Percentiles rank a stretch among this genome's conserved stretches.
Conservation (phyloP, 2,113 vertebrate species). For the Prinia subflava region DNA sequence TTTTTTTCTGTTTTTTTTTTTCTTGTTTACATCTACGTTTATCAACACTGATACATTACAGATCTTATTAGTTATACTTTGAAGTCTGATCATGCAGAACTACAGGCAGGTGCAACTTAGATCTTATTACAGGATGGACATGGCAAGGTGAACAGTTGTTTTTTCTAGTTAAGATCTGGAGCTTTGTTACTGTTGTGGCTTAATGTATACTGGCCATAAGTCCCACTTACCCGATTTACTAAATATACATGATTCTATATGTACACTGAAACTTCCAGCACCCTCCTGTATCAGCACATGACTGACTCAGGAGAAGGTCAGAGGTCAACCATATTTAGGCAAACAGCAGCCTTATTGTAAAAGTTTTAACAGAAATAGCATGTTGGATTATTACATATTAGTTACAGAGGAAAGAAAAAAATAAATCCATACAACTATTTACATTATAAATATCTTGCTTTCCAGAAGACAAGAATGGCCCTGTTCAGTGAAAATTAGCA, state of each 20-base stretch:
- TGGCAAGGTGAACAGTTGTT: constrained; percentile 81
- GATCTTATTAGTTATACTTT: constrained; percentile 55
- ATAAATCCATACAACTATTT: constrained; percentile 61
- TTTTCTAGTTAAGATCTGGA: constrained; percentile 39
- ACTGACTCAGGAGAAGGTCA: constrained; percentile 30
- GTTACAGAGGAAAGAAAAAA: constrained; percentile 37
- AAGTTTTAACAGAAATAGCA: constrained; percentile 30
- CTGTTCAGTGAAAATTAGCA: constrained; percentile 45
- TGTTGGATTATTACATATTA: constrained; percentile 46
- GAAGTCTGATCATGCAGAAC: constrained; percentile 85
- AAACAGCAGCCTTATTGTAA: constrained; percentile 16
- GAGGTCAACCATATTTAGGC: constrained; percentile 40
- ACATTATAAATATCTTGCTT: constrained; percentile 62
- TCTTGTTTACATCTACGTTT: constrained; percentile 32
- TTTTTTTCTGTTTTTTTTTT: neutral
- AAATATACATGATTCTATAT: constrained; percentile 86
- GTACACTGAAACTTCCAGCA: constrained; percentile 71
- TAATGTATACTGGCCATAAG: constrained; percentile 90
- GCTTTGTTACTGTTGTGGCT: constrained; percentile 57
- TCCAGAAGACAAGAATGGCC: constrained; percentile 56
- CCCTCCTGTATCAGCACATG: neutral
- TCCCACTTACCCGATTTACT: constrained; percentile 83
- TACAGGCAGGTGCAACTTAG: constrained; percentile 84
- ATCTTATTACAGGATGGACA: constrained; percentile 73
- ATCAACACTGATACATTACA: constrained; percentile 66